Evolutionary conservation across 2,113 vertebrate species (phyloP), one percentile per base, ranked within the genome.

Genomic region (Brienomyrus longianalis): DNA sequence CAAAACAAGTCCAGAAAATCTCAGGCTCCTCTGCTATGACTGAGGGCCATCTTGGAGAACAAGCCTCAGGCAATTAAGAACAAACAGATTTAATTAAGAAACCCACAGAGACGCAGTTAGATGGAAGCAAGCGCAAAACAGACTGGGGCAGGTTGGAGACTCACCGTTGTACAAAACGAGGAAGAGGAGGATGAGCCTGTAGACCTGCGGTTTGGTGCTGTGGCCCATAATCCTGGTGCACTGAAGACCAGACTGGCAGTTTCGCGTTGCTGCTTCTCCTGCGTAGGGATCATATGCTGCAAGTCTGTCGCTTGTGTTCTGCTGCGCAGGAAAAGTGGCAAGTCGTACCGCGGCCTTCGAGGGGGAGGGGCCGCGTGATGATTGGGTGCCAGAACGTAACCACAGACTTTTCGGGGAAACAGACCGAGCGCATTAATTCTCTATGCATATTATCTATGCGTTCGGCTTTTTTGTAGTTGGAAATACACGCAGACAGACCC

Each of bases 101-200:
- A 43, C 19, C 31, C 74, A 19, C 35, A 39, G 31, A 35, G 43
- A 17, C 4, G 5, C 70, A 77, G 35, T 19, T 19, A 19, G 31
- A 77, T 6, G 74, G 35, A 80, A 39, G 74, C 74, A 17, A 74
- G 35, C 9, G 66, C 5, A 39, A 39, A 9, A 51, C 45, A 13
- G 35, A 13, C 27, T 15, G 43, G 27, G 4, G 11, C 31, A 80
- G 45, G 48, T 43, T n/a, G 10, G 77, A 43, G 80, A 62, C 89
- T 89, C 85, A 89, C 89, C 43, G 17, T 88, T 17, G 89, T 56
- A 47, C 21, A 89, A 59, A 52, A 50, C 7, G 21, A 59, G 31
- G 35, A 62, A 23, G 27, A 89, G 43, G 19, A 59, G 52, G 10
- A 66, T n/a, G 1, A 31, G 23, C 51, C 50, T 21, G 35, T 9